Conservation (phyloP, 2,113 vertebrate species). For the Actenoides hombroni region DNA sequence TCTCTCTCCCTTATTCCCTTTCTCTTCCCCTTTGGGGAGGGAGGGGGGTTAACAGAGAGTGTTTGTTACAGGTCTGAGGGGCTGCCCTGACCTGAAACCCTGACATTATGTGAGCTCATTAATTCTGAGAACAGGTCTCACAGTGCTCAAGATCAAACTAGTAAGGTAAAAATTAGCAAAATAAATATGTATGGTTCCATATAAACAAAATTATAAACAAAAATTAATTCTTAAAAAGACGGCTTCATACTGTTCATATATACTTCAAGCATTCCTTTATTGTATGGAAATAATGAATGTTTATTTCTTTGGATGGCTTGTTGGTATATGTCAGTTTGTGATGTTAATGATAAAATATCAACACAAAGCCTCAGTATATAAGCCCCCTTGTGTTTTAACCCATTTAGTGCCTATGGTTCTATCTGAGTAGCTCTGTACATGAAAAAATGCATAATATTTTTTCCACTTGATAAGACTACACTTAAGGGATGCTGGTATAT, state of each 20-base stretch:
- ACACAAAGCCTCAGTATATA: neutral
- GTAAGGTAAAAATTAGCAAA: neutral
- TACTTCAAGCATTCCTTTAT: neutral
- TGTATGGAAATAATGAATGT: neutral
- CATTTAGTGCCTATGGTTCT: neutral
- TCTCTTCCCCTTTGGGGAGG: too few species aligned
- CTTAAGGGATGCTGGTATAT: neutral
- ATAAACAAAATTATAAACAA: neutral
- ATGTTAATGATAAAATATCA: conserved; percentile 11
- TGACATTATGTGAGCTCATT: neutral
- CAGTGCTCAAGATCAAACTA: neutral
- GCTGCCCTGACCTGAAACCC: too few species aligned
- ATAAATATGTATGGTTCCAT: neutral
- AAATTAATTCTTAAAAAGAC: neutral
- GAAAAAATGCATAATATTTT: neutral
- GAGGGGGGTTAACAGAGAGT: too few species aligned
- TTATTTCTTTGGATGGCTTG: neutral
- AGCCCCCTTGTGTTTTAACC: conserved; percentile 8
- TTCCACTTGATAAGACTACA: neutral
- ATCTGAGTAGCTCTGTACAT: neutral
- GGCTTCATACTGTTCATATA: neutral
- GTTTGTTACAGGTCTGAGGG: too few species aligned
- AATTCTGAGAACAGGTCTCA: neutral
- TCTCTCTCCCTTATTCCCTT: too few species aligned
- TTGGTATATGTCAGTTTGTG: neutral